Evolutionary conservation across 2,797 vertebrate genomes (phyloP), one percentile per base, ranked within the genome.

Genomic region (Aselliscus stoliczkanus): DNA sequence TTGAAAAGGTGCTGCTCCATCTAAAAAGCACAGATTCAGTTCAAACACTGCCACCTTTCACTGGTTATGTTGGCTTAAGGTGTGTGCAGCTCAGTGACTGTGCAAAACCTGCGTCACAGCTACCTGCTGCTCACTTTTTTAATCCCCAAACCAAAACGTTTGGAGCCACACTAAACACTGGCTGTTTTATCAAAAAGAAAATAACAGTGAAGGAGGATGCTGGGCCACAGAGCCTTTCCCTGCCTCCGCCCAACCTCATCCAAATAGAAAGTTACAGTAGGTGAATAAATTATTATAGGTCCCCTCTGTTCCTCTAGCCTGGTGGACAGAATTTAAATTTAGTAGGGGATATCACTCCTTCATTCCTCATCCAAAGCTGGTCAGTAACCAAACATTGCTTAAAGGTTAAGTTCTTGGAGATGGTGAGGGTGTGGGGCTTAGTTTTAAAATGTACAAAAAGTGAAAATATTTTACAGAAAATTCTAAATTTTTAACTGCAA

Each of bases 31-130:
- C 98, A 97, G 97, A 98, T 99, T 99, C 97, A 99, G 98, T 44
- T 67, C 91, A 98, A 98, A 99, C 99, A 99, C 99, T 99, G 98
- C 98, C 96, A 99, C 99, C 99, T 99, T 99, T 99, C 99, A 99
- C 98, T 98, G 98, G 97, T 97, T 31, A 97, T 99, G 99, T 99
- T 99, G 98, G 99, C 98, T 98, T 98, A 99, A 99, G 99, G 99
- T 99, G 99, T 99, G 99, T 99, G 99, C 98, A 97, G 98, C 98
- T 98, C 98, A 97, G 98, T 98, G 99, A 99, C 99, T 98, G 98
- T 98, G 98, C 98, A 98, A 98, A 99, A 98, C 99, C 99, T 99
- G 99, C 99, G 99, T 99, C 99, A 99, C 98, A 97, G 97, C 99
- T 99, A 99, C 99, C 99, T 99, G 99, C 98, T 97, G 98, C 99